phyloP scores from a whole-genome alignment of 2,113 vertebrate species.

The Erythrocercus mccallii region DNA sequence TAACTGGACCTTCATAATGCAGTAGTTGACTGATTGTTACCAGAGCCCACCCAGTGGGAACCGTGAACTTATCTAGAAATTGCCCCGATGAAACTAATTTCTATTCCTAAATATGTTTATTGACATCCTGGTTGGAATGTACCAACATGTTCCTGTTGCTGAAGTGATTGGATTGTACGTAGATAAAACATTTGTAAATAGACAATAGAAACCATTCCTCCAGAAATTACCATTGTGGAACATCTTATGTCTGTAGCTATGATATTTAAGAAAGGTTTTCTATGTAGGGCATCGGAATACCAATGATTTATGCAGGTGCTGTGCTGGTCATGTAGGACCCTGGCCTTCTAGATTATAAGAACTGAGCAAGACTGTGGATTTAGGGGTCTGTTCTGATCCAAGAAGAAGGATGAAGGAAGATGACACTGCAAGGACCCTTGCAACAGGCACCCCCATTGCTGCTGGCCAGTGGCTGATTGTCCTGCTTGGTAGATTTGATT shows the following conservation, averaged over 20 bases:
- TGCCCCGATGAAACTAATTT: not conserved
- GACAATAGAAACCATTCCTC: not conserved
- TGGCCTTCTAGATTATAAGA: not conserved
- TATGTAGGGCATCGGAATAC: accelerated
- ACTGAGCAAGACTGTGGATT: not conserved
- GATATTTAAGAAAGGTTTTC: not conserved
- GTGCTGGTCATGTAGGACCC: not conserved
- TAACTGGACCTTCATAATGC: not conserved
- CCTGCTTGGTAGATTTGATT: not conserved
- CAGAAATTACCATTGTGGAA: not conserved
- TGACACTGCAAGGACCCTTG: not conserved
- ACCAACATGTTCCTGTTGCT: not conserved
- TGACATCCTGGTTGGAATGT: not conserved
- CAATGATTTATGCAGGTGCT: not conserved
- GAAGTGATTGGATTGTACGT: not conserved
- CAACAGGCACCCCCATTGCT: accelerated
- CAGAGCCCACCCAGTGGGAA: not conserved
- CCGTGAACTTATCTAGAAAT: not conserved
- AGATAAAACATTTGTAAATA: not conserved
- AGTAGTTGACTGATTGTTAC: not conserved
- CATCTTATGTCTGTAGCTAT: not conserved
- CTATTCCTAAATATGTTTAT: not conserved
- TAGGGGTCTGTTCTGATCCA: not conserved
- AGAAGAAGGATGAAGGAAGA: not conserved
- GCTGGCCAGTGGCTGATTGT: not conserved